Percentiles rank a stretch among this genome's conserved stretches.
These are phyloP conservation scores for Nestor notabilis DNA, from an alignment of 2,113 vertebrate genomes.

Conservation along the genomic window DNA sequence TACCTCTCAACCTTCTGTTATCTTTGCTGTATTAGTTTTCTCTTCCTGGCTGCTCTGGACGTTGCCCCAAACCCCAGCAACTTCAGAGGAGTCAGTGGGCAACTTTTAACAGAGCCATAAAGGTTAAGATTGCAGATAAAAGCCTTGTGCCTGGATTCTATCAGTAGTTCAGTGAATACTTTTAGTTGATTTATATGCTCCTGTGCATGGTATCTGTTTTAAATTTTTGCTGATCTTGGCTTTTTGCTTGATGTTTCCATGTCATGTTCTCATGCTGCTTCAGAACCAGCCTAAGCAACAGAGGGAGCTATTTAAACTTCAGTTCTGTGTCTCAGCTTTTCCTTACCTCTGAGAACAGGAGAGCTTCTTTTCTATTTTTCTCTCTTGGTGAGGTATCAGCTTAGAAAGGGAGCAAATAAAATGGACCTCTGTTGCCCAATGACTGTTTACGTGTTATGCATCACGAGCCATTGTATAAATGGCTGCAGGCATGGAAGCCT, in stretches of 20 bases:
- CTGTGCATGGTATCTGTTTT: neutral
- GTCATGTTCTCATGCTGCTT: neutral
- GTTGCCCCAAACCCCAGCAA: fast-evolving
- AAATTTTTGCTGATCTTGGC: neutral
- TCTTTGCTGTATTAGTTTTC: neutral
- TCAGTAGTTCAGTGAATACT: neutral
- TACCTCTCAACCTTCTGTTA: neutral
- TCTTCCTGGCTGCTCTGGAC: neutral
- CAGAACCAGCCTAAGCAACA: neutral
- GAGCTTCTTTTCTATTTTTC: neutral
- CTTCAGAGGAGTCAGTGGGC: neutral
- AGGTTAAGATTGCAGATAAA: neutral
- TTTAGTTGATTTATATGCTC: neutral
- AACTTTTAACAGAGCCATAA: neutral
- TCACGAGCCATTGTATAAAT: neutral
- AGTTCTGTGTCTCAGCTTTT: neutral
- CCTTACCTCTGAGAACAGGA: neutral
- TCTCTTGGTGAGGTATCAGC: neutral
- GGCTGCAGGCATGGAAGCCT: neutral
- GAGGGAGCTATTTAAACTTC: neutral
- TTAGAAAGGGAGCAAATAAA: neutral
- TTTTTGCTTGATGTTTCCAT: neutral
- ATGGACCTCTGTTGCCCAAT: neutral
- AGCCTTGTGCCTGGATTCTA: neutral
- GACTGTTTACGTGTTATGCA: neutral